Conservation (phyloP, 2,113 vertebrate genomes). For the Monarcha castaneiventris region DNA sequence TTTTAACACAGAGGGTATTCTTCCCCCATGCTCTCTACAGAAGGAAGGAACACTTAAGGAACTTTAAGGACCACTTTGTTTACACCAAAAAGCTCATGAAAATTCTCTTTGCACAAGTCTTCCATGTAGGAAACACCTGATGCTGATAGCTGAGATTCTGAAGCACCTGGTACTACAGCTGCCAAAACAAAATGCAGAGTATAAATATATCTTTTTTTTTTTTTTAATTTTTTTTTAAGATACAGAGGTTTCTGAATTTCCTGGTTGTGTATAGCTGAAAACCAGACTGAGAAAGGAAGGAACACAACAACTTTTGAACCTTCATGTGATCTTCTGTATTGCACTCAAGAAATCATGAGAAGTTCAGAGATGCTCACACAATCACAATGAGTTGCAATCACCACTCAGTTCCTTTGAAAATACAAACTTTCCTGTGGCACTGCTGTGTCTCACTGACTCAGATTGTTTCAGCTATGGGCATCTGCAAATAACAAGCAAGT, state of each 20-base stretch:
- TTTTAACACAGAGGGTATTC: not conserved
- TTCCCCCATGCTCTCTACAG: not conserved
- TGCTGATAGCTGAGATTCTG: not conserved
- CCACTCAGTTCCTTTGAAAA: not conserved
- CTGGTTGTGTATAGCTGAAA: not conserved
- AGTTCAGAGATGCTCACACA: not conserved
- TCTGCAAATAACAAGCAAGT: not conserved
- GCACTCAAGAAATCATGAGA: not conserved
- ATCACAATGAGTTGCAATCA: not conserved
- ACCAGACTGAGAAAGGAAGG: not conserved
- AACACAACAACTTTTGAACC: not conserved
- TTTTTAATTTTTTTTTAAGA: not conserved
- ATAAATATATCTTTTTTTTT: not conserved
- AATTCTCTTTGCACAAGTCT: not conserved
- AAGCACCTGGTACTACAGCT: not conserved
- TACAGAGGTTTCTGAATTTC: not conserved
- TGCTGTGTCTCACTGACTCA: not conserved
- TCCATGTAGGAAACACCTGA: not conserved
- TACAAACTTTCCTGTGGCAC: not conserved
- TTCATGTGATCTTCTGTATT: not conserved
- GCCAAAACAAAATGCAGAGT: not conserved
- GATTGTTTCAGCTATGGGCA: not conserved
- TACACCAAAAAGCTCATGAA: not conserved
- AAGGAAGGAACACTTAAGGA: not conserved
- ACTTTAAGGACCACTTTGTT: not conserved